Evolutionary conservation across 2,888 invertebrate genomes (phyloP).

Genomic region (Hirtodrosophila confusa): DNA sequence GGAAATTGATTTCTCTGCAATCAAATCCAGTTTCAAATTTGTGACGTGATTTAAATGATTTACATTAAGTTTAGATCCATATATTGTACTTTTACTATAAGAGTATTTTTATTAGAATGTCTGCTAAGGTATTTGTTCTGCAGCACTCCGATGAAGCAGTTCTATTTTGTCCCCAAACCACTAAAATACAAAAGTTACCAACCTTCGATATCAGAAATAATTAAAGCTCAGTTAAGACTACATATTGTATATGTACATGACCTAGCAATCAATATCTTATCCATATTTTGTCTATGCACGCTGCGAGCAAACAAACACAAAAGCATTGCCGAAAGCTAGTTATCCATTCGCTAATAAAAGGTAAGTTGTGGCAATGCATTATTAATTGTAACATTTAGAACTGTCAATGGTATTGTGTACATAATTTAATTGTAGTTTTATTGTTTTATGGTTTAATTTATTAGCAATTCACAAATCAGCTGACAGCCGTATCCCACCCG

Average conservation of each 20-base stretch:
- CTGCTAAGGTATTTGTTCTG: neutral
- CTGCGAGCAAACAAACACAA: slow-evolving; percentile 46
- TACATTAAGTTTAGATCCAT: too few species aligned
- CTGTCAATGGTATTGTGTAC: slow-evolving; percentile 19
- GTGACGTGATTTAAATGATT: too few species aligned
- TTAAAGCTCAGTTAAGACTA: slow-evolving; percentile 12
- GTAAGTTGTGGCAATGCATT: slow-evolving; percentile 52
- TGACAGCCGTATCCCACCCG: slow-evolving; percentile 9
- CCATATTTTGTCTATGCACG: slow-evolving; percentile 46
- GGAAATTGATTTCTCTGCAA: too few species aligned
- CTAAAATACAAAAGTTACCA: neutral
- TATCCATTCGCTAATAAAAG: slow-evolving; percentile 30
- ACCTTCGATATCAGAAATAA: neutral
- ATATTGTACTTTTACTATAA: too few species aligned
- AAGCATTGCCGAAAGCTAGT: slow-evolving; percentile 7
- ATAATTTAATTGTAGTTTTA: slow-evolving; percentile 59
- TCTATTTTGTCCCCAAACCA: too few species aligned
- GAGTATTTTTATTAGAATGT: too few species aligned
- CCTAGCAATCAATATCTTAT: slow-evolving; percentile 19
- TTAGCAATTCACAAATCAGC: slow-evolving; percentile 31
- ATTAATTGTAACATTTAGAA: slow-evolving; percentile 16
- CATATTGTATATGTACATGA: slow-evolving; percentile 5
- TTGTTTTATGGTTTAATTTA: slow-evolving; percentile 59
- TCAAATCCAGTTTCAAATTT: too few species aligned
- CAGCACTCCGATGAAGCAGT: neutral